Conservation (phyloP, 2,113 vertebrate species). For the Gavia stellata region DNA sequence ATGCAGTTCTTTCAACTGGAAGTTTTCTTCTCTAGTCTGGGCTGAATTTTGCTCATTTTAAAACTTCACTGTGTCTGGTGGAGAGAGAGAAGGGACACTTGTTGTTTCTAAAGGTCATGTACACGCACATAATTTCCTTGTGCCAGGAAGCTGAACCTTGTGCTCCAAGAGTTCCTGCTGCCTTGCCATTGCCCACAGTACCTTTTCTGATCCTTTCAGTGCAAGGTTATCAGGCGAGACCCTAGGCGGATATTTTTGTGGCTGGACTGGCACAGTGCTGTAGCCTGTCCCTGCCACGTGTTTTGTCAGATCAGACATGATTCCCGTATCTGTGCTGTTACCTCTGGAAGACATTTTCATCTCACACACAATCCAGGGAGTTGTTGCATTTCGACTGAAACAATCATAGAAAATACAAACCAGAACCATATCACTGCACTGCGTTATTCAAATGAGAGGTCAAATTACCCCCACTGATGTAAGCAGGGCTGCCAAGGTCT, state of each 20-base stretch:
- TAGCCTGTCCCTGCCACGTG: neutral
- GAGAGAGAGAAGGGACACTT: neutral
- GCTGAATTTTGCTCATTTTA: neutral
- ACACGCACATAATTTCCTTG: neutral
- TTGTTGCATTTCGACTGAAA: neutral
- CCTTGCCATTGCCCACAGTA: neutral
- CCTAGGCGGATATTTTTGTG: neutral
- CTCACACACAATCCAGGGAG: neutral
- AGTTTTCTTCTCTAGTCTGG: neutral
- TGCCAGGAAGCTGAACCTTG: neutral
- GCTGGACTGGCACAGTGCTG: neutral
- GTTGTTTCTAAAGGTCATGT: neutral
- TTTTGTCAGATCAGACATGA: neutral
- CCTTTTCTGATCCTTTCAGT: neutral
- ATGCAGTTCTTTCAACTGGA: neutral
- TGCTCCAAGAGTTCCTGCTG: neutral
- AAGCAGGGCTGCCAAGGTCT: conserved; percentile 44
- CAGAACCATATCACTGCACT: conserved; percentile 1
- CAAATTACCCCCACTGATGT: conserved; percentile 49
- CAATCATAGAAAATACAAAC: conserved; percentile 14
- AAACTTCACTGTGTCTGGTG: neutral
- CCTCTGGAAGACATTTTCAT: conserved; percentile 25
- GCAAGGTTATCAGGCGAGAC: neutral
- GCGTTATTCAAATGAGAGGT: conserved; percentile 31
- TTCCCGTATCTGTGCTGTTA: neutral